Evolutionary conservation across 1,140 invertebrate genomes (phyloP).

Genomic region (Drosophila fuyamai): DNA sequence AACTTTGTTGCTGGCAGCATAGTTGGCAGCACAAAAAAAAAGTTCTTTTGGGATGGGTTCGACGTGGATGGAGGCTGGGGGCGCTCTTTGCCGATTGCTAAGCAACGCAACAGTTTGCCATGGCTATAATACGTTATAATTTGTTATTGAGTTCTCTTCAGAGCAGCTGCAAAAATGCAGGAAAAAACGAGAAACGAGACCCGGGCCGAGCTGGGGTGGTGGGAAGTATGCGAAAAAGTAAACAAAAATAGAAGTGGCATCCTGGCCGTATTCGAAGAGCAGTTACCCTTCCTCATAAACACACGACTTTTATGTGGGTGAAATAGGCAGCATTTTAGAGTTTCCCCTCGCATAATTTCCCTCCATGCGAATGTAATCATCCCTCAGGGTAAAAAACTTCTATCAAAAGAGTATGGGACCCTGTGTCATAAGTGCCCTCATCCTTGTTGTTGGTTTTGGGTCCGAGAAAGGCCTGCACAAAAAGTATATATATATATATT

Average conservation of each 20-base stretch:
- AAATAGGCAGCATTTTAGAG: not conserved
- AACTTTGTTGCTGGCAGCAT: constrained; percentile 79
- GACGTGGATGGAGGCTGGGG: constrained; percentile 30
- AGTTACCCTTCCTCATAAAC: constrained; percentile 5
- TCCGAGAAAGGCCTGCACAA: constrained; percentile 41
- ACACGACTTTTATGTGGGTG: not conserved
- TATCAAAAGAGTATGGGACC: constrained; percentile 10
- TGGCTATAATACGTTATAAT: constrained; percentile 84
- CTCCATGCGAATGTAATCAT: not conserved
- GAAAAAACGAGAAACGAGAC: constrained; percentile 31
- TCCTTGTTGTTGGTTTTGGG: constrained; percentile 40
- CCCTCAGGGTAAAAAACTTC: not conserved
- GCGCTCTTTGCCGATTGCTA: constrained; percentile 65
- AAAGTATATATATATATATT: constrained; percentile 37
- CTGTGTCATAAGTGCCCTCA: constrained; percentile 48
- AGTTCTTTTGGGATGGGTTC: constrained; percentile 26
- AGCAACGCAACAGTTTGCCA: constrained; percentile 85
- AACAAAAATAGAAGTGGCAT: constrained; percentile 47
- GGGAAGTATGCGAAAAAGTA: constrained; percentile 43
- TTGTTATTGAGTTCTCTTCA: constrained; percentile 83
- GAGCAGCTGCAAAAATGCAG: constrained; percentile 76
- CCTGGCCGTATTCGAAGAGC: not conserved
- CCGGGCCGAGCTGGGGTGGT: constrained; percentile 27
- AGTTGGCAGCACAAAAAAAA: constrained; percentile 49
- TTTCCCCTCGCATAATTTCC: not conserved